Base-by-base conservation (phyloP, 2,888 invertebrate species). In the Drosophila paranaensis region DNA sequence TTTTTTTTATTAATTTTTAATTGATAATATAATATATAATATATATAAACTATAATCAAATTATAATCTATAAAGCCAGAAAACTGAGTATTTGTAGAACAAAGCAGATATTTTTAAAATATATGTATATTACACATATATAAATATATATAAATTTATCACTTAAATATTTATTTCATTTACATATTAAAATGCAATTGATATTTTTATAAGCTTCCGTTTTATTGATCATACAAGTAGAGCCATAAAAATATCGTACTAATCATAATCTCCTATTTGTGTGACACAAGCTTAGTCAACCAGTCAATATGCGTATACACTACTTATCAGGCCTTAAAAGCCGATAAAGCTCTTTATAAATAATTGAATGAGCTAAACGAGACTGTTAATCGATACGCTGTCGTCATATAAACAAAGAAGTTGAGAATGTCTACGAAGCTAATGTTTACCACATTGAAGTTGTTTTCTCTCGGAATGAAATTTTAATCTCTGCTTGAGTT, bases 331-430 rank as follows among this genome's bases (percentile, higher is more conserved):
- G 45, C 3, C 3, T 46, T 46, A 27, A 46, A 27, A 27, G 46
- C 25, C 14, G 45, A 25, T 45, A 14, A 45, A 45, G 14, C 39
- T 14, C 14, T 39, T 25, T 45, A 45, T 14, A 8, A 25, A 45
- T 45, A 45, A 45, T 45, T 25, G 45, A 45, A 27, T 25, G 14
- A 45, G 25, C 27, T 45, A 25, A 45, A 45, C 45, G 25, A 45
- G 3, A 45, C 27, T 45, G 1, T 14, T 46, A 46, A 27, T 27
- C 46, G 9, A 46, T 27, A 27, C 4, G 20, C 2, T 13, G 14
- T 46, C 14, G 6, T 46, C 14, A 46, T 27, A 27, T 10, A 46
- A 46, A 45, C 25, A 25, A 25, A 25, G 25, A 25, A 45, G 13
- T 13, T 25, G 8, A 25, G 13, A 13, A 25, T 45, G 20, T 45